Conservation (phyloP, 1,140 invertebrate species). For the Drosophila pachea region DNA sequence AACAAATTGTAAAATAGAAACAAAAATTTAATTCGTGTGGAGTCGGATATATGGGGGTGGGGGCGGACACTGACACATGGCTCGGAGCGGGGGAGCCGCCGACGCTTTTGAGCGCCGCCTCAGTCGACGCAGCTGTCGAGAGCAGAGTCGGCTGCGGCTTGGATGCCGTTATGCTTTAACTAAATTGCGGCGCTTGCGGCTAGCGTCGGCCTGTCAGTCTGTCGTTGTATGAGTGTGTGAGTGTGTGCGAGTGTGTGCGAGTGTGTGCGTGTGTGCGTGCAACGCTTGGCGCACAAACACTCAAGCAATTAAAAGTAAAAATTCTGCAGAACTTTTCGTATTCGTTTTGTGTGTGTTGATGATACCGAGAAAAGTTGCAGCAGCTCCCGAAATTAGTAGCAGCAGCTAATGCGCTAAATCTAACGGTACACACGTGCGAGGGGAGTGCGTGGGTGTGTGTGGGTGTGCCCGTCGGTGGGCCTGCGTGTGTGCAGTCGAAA, state of each 20-base stretch:
- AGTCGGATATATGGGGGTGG: no score
- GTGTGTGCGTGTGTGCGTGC: conserved; percentile 36
- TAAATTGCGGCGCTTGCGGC: conserved; percentile 71
- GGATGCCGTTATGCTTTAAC: conserved; percentile 69
- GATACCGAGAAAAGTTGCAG: conserved; percentile 59
- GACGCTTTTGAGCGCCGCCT: conserved; percentile 26
- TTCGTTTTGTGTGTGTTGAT: conserved; percentile 72
- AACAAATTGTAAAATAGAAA: conserved; percentile 34
- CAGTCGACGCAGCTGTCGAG: conserved; percentile 24
- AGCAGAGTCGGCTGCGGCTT: conserved; percentile 49
- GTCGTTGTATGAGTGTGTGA: background rate
- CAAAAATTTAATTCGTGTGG: conserved; percentile 36
- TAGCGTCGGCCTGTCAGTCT: conserved; percentile 19
- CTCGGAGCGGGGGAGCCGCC: conserved; percentile 1
- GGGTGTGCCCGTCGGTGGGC: background rate
- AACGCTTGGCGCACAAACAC: conserved; percentile 57
- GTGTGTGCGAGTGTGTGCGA: conserved; percentile 5
- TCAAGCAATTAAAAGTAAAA: conserved; percentile 76
- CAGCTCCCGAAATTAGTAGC: conserved; percentile 63
- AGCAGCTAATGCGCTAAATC: conserved; percentile 50
- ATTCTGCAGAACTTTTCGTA: conserved; percentile 69
- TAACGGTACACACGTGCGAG: conserved; percentile 19
- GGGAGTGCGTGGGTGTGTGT: conserved; percentile 4
- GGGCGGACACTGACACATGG: background rate
- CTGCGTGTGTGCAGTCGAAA: conserved; percentile 18